Evolutionary conservation across 2,113 vertebrate genomes (phyloP).

Genomic region (Pterocles gutturalis): DNA sequence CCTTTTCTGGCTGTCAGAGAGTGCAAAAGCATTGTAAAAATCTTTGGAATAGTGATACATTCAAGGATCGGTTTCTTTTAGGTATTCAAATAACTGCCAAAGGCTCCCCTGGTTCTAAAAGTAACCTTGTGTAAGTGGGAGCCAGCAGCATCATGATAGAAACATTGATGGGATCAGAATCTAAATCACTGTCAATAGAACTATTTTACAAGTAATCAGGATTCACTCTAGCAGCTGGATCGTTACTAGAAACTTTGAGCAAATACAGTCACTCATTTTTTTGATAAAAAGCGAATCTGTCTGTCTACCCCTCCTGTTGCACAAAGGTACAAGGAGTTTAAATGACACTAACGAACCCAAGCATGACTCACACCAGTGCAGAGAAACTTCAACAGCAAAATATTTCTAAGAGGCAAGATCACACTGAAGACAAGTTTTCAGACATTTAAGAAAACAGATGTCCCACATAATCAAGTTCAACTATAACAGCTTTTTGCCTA

Average conservation of each 20-base stretch:
- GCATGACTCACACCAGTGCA: background rate
- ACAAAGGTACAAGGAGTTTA: background rate
- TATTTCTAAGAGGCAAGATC: background rate
- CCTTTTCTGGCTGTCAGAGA: background rate
- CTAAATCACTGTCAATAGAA: background rate
- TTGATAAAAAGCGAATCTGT: background rate
- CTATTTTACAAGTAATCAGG: background rate
- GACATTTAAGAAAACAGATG: background rate
- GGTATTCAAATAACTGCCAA: background rate
- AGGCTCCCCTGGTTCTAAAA: background rate
- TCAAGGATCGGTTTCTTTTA: background rate
- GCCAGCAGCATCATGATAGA: rapidly evolving
- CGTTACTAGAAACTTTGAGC: background rate
- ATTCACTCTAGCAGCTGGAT: background rate
- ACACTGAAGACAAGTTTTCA: background rate
- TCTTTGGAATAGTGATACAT: background rate
- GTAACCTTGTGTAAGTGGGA: background rate
- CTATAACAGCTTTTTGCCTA: background rate
- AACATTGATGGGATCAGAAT: background rate
- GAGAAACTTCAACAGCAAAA: background rate
- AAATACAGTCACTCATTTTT: background rate
- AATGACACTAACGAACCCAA: background rate
- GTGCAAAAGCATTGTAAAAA: background rate
- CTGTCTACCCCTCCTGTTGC: background rate
- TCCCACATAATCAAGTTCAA: background rate